phyloP scores from a whole-genome alignment of 2,888 invertebrate genomes.

The Sminthurides aquaticus region DNA sequence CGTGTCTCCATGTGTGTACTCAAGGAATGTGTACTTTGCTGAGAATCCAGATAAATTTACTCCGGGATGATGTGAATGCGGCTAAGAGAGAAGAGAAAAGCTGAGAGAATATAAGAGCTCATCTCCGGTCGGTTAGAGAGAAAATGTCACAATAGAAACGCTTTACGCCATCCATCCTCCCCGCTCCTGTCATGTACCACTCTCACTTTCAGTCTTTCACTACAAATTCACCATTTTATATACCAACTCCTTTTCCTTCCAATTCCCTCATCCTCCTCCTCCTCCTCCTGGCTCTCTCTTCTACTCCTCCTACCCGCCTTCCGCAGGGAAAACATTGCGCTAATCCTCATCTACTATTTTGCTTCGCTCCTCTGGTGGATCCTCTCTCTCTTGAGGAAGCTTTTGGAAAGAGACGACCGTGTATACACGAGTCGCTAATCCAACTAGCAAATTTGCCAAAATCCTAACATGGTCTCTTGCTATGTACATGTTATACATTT shows the following conservation, averaged over 20 bases:
- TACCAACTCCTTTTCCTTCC: slow-evolving; percentile 8
- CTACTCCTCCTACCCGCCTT: neutral
- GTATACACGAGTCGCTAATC: too few relatives aligned
- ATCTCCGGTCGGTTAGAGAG: slow-evolving; percentile 38
- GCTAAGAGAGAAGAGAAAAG: slow-evolving; percentile 14
- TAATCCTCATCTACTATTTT: neutral
- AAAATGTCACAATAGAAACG: slow-evolving; percentile 42
- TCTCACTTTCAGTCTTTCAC: slow-evolving; percentile 7
- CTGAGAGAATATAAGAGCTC: slow-evolving; percentile 28
- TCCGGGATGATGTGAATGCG: slow-evolving; percentile 20
- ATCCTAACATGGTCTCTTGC: too few relatives aligned
- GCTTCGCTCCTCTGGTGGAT: neutral
- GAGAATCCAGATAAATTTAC: slow-evolving; percentile 20
- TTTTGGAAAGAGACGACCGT: too few relatives aligned
- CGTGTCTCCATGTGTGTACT: neutral
- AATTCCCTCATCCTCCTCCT: neutral
- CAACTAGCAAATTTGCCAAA: too few relatives aligned
- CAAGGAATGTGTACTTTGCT: slow-evolving; percentile 11
- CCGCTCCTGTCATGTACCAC: slow-evolving; percentile 1
- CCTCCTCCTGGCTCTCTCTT: neutral
- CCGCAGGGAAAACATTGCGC: neutral
- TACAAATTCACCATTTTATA: slow-evolving; percentile 8
- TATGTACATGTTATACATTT: too few relatives aligned
- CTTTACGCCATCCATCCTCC: slow-evolving; percentile 31
- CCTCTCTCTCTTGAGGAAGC: too few relatives aligned